Conservation (phyloP, 2,888 invertebrate species). For the Cheilosia variabilis region DNA sequence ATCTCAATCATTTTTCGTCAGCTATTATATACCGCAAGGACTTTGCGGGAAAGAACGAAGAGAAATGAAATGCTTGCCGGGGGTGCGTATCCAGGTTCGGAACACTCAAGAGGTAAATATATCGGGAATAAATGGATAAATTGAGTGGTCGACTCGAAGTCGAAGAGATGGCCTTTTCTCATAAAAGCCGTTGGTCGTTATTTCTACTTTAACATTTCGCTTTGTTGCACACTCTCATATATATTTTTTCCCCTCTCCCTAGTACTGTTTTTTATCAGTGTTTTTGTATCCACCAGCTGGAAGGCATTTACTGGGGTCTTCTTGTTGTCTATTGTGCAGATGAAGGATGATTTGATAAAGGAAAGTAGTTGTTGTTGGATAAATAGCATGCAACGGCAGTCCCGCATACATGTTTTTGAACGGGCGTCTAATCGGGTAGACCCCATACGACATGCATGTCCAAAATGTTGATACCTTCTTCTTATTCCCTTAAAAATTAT, state of each 20-base stretch:
- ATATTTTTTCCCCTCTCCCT: not conserved
- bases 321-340: not conserved
- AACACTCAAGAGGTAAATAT: constrained; percentile 37
- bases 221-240: constrained; percentile 1
- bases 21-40: constrained; percentile 30
- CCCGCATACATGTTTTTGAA: not conserved
- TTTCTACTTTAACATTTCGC: constrained; percentile 30
- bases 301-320: not conserved
- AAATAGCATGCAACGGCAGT: constrained; percentile 38
- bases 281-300: constrained; percentile 10
- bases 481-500: constrained; percentile 61
- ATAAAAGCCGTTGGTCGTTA: constrained; percentile 45
- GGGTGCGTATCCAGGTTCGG: not conserved
- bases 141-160: not conserved
- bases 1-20: constrained; percentile 43
- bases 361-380: constrained; percentile 26
- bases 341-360: constrained; percentile 46
- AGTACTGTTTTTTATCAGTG: constrained; percentile 27
- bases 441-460: too few relatives aligned
- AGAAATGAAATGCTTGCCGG: constrained; percentile 23
- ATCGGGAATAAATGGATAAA: constrained; percentile 27
- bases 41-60: not conserved
- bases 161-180: constrained; percentile 29
- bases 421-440: too few relatives aligned
- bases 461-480: not conserved